Evolutionary conservation across 2,113 vertebrate species (phyloP), one percentile per base, ranked within the genome.

Genomic region (Trachemys scripta): DNA sequence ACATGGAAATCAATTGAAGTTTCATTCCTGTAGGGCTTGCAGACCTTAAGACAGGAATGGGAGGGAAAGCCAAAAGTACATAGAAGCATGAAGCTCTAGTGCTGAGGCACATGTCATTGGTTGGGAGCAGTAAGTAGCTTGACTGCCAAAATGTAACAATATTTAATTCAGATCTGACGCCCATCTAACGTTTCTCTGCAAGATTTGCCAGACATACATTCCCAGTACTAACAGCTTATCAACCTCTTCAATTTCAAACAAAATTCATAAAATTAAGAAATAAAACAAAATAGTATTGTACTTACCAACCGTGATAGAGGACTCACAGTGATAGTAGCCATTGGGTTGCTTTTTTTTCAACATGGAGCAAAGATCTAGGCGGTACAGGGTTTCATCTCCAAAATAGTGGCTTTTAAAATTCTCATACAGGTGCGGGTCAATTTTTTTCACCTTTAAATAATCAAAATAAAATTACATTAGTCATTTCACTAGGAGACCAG

Each of bases 321-420:
- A 98, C 95, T 99, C 99, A 16, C 99, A 99, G 97, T 99, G 98
- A 95, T 99, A 99, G 96, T 99, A 99, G 54, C 99, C 99, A 94
- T 98, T 98, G 4, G 98, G 98, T 62, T 99, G 99, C 95, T 99
- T 99, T 97, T 99, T 99, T 98, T 99, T 99, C 96, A 99, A 84
- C 99, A 99, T 99, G 89, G 99, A 99, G 96, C 99, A 99, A 95
- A 99, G 99, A 97, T 99, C 99, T 84, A 99, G 95, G 62, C 98
- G 98, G 54, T 98, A 98, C 59, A 99, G 97, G 0, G 92, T 87
- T 97, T 99, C 99, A 89, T 98, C 98, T 98, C 99, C 99, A 97
- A 99, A 99, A 94, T 96, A 98, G 95, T 98, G 97, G 97, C 97
- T 97, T 93, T 98, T 90, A 93, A 99, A 99, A 88, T 97, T 97